These are phyloP conservation scores for Marronus borbonicus DNA, from an alignment of 2,888 invertebrate genomes.

Conservation along the genomic window DNA sequence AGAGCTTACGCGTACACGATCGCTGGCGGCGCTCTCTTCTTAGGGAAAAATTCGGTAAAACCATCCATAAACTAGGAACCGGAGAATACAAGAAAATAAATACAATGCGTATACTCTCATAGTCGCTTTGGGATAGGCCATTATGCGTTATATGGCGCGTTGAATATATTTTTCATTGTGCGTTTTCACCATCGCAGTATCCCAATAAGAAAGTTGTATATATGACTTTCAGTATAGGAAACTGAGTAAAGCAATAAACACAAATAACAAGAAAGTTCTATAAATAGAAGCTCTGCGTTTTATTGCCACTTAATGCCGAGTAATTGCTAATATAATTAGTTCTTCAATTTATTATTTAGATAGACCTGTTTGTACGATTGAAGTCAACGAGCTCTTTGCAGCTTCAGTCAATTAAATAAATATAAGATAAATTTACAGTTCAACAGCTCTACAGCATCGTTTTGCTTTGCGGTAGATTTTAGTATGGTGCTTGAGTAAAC, in stretches of 20 bases:
- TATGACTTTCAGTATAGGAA: neutral
- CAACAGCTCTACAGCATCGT: too few species aligned
- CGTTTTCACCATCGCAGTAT: slow-evolving; percentile 7
- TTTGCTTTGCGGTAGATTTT: too few species aligned
- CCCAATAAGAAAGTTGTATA: neutral
- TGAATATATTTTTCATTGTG: slow-evolving; percentile 36
- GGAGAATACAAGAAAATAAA: slow-evolving; percentile 23
- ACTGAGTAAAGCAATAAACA: neutral
- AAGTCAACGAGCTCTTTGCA: too few species aligned
- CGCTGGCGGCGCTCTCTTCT: neutral
- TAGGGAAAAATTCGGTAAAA: neutral
- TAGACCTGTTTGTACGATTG: too few species aligned
- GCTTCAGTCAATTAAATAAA: too few species aligned
- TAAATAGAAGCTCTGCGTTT: slow-evolving; percentile 22
- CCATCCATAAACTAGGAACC: slow-evolving; percentile 11
- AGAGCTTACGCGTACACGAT: neutral
- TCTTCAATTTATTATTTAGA: neutral
- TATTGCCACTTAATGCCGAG: slow-evolving; percentile 31
- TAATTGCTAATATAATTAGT: slow-evolving; percentile 33
- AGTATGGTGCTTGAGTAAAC: too few species aligned
- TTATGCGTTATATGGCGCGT: slow-evolving; percentile 28
- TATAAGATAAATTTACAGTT: too few species aligned
- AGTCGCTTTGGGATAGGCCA: slow-evolving; percentile 24
- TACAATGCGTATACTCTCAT: slow-evolving; percentile 9
- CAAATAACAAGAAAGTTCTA: neutral